Base-by-base conservation (phyloP, 2,113 vertebrate species). In the Cyanistes caeruleus region DNA sequence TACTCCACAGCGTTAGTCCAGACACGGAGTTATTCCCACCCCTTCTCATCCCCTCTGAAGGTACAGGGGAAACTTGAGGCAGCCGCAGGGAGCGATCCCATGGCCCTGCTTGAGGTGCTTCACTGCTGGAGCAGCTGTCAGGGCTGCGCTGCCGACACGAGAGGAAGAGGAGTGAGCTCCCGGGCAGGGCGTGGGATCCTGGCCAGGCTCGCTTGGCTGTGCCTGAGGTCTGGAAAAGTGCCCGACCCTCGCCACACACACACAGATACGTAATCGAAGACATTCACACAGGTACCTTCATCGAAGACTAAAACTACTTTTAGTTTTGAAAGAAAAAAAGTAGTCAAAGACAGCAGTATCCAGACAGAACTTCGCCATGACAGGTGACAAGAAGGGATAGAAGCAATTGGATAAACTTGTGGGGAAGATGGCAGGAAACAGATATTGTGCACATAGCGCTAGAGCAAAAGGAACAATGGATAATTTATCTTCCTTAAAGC, bases 151-250 rank as follows among this genome's bases (percentile, higher is more conserved):
- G 5, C 19, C 2, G 4, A 8, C 65, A 3, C 0, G 11, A 15
- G 35, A 4, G 74, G 55, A 6, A 13, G 2, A 30, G 10, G 24
- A 21, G 10, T 0, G 24, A 39, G 39, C 39, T 39, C 3, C 43
- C 0, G 49, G 30, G 48, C 43, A 13, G 15, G 30, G 30, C 27
- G 21, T 0, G 19, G 37, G 1, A 30, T 13, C 28, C 3, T 6
- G 2, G 3, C 1, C 6, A 15, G 35, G 33, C 44, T 11, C 9
- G 0, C 7, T n/a, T 10, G 5, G 4, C 77, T 8, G 52, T 2
- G 35, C 6, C 13, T 5, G 51, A 9, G 60, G 15, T 20, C 70
- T 30, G n/a, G 14, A 24, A 22, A 21, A 25, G 41, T 2, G 18
- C 27, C 44, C 58, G 3, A 8, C 7, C 11, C 31, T 55, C 5